Base-by-base conservation (phyloP, 2,888 invertebrate species). In the Diarsia dahlii region DNA sequence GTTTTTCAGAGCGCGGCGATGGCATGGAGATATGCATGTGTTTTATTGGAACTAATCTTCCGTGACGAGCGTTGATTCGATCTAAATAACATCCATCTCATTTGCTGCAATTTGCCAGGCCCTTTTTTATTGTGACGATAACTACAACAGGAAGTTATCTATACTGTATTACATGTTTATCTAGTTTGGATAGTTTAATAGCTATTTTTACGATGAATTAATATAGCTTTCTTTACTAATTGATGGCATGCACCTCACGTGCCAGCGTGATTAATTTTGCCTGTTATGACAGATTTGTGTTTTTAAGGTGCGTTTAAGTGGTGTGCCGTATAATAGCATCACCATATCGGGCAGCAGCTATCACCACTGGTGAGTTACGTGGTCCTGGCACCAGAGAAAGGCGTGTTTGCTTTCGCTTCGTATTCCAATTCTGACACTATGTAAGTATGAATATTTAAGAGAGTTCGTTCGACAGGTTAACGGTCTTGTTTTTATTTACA, bases 1-100 rank as follows among this genome's bases (percentile, higher is more conserved):
- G 92, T 86, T 92, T 95, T 96, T 92, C 88, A 95, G 96, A 96
- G 94, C 96, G 94, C 91, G 92, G 88, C 92, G 93, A 94, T 93
- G 90, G 89, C 90, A 91, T 90, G 90, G 92, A 94, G 94, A 94
- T 94, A 93, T 94, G 93, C 84, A 82, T 86, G 85, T 86, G 89
- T 91, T 88, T 90, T 88, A 89, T 88, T 86, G 88, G 83, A 91
- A 84, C 88, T 90, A 92, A 93, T 93, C 89, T 88, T 91, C 88
- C 92, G 90, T 92, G 89, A 88, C 91, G 86, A 88, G 87, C 85
- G 83, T 87, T 81, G 76, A 78, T 83, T 68, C 82, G 82, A 75
- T 79, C 84, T 82, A 71, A 86, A 86, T 86, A 78, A 63, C 76
- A 76, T 78, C 71, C 64, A 60, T 67, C 64, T 45, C 10, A 28